Evolutionary conservation across 2,888 invertebrate genomes (phyloP), one percentile per base, ranked within the genome.

Genomic region (Pandemis corylana): DNA sequence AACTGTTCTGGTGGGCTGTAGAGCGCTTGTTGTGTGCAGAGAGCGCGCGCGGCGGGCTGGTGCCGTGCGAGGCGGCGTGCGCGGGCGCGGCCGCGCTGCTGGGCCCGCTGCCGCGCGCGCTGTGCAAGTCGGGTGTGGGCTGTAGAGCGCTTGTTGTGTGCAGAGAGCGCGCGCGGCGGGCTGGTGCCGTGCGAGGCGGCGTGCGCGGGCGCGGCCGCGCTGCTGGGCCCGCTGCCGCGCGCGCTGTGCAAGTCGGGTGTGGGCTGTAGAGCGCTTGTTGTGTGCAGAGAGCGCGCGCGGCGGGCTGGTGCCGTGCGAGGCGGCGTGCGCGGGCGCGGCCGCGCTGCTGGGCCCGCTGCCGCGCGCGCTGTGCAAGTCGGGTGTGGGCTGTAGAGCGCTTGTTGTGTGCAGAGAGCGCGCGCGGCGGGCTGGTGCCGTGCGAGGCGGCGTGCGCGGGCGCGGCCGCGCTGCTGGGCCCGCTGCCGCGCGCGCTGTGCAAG

Each of bases 21-120:
- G 36, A n/a, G 53, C n/a, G 7, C 0, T 5, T 7, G 44, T 28
- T 10, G 46, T 9, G 7, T 9, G 15, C 36, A 36, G 64, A 13
- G 6, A 15, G 15, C 15, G n/a, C 12, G 7, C 5, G 49, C 49
- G n/a, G n/a, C 28, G 28, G 28, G n/a, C 53, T n/a, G 15, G n/a
- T 53, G 0, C n/a, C 68, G 10, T 64, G 75, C 53, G 74, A 61
- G 36, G 66, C 74, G 13, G 36, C 20, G 0, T 67, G 66, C 61
- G 53, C 70, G 2, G 70, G 62, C 46, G 75, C 70, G 6, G 71
- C 44, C 7, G 70, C 70, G 36, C 44, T 67, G 9, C 12, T 62
- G 15, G 84, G 82, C 1, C 82, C 87, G 0, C 71, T 93, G n/a
- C 75, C 92, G 10, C 64, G 83, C 0, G 65, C n/a, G n/a, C n/a